Base-by-base conservation (phyloP, 2,113 vertebrate genomes). In the Lagopus muta region DNA sequence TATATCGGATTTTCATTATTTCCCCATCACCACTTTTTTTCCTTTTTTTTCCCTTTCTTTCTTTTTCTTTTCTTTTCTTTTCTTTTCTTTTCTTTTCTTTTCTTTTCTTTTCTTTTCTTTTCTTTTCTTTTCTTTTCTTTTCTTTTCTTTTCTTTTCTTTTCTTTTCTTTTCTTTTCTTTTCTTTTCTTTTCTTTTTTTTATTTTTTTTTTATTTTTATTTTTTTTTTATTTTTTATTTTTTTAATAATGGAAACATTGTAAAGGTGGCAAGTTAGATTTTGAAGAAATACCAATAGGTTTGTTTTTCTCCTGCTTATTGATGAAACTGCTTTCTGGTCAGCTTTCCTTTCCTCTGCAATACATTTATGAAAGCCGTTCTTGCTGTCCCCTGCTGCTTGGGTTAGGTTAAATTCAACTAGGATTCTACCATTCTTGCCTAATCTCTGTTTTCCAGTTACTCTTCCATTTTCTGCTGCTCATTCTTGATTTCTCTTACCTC, bases 331-430 rank as follows among this genome's bases (percentile, higher is more conserved):
- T 61, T 84, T 79, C 64, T 77, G n/a, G 6, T 6, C 6, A 4
- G 6, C 3, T 76, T 82, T 89, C n/a, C 25, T 87, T 76, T 91
- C 19, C 62, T 47, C 24, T 88, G 76, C 1, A 2, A 67, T 42
- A 73, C 11, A 65, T 77, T 76, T 82, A 21, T 1, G 3, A 93
- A 94, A 96, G 34, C 42, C 60, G 42, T 88, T 91, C 54, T 79
- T 87, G 82, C 79, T 85, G 14, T 50, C 32, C 34, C 60, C 1
- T 70, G 79, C 25, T 90, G 61, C 89, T 67, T 89, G 32, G 32
- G 42, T 73, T 87, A 76, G 24, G 83, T 76, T 91, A 85, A 95
- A 89, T 55, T 91, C 82, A 77, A 48, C 22, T 57, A 25, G 27
- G 12, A 67, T 92, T 91, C 55, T 86, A 42, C 38, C 66, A 42